Conservation (phyloP, 2,888 invertebrate species). For the Teleogryllus oceanicus region DNA sequence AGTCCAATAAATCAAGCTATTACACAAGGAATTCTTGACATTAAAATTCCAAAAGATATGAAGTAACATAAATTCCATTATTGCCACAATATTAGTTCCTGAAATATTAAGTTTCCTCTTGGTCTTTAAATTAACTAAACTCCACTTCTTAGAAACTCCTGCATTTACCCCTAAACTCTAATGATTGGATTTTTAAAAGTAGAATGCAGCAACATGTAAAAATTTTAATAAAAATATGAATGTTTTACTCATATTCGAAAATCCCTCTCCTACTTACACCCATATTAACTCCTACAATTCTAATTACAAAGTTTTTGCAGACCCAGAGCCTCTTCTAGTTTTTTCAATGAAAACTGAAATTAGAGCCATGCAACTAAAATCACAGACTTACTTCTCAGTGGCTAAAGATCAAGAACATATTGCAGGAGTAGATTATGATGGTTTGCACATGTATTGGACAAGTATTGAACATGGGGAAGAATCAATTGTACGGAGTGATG, state of each 20-base stretch:
- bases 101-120: too few relatives aligned
- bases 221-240: too few relatives aligned
- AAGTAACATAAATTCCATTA: too few relatives aligned
- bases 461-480: conserved; percentile 67
- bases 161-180: too few relatives aligned
- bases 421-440: conserved; percentile 69
- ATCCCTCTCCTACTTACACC: neutral
- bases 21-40: too few relatives aligned
- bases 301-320: conserved; percentile 44
- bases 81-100: too few relatives aligned
- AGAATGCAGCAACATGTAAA: too few relatives aligned
- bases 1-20: neutral
- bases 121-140: too few relatives aligned
- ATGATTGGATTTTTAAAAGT: too few relatives aligned
- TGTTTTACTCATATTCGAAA: neutral
- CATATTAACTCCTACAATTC: neutral
- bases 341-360: conserved; percentile 61
- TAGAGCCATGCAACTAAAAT: conserved; percentile 59
- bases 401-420: conserved; percentile 31
- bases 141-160: too few relatives aligned
- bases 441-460: conserved; percentile 72
- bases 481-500: conserved; percentile 61
- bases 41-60: too few relatives aligned
- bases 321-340: conserved; percentile 63
- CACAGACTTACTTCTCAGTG: conserved; percentile 49